Conservation (phyloP, 2,888 invertebrate species). For the Clepsis dumicolana region DNA sequence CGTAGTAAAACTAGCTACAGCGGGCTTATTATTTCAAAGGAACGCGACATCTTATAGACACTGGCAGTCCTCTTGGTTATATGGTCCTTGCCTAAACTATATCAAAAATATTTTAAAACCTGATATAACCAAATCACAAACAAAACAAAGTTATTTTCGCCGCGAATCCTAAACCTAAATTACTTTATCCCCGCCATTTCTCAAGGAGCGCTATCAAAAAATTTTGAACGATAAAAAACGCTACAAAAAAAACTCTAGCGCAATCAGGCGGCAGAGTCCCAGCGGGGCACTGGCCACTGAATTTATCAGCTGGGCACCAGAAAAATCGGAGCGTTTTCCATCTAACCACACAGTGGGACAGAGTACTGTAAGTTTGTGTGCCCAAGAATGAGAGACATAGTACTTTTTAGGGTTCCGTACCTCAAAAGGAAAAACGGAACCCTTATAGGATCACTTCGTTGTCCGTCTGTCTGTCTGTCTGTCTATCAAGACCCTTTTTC, state of each 20-base stretch:
- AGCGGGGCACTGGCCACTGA: constrained; percentile 76
- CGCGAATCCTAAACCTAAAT: constrained; percentile 1
- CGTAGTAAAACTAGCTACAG: no score
- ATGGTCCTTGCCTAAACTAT: neutral
- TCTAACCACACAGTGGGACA: constrained; percentile 5
- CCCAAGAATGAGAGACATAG: no score
- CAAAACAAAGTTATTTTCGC: neutral
- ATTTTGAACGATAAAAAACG: constrained; percentile 53
- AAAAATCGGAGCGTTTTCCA: constrained; percentile 23
- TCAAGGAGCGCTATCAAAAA: constrained; percentile 19
- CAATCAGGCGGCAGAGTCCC: constrained; percentile 77
- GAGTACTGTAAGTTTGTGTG: no score
- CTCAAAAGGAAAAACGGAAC: no score
- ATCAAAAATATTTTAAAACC: neutral
- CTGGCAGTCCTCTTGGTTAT: no score
- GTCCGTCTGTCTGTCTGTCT: no score
- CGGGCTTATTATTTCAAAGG: no score
- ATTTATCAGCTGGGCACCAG: constrained; percentile 76
- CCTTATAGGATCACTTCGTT: no score
- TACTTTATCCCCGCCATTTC: constrained; percentile 11
- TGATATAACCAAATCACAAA: neutral
- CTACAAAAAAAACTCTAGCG: constrained; percentile 59
- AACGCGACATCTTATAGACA: no score
- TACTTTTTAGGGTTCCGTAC: no score
- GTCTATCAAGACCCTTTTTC: no score